Conservation (phyloP, 2,113 vertebrate genomes). For the Pedetes capensis region DNA sequence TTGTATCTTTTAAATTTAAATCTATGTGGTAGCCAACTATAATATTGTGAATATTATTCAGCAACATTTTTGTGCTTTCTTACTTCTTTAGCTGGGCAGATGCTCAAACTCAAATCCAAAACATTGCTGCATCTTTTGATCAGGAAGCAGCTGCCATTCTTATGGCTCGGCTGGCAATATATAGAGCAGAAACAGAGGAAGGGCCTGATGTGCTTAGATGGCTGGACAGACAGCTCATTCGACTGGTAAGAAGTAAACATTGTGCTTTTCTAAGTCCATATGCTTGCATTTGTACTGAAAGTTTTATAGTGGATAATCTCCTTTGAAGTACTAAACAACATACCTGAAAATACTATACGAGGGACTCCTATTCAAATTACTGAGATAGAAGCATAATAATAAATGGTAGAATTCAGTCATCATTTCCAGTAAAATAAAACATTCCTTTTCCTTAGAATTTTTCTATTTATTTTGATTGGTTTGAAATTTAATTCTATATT, state of each 20-base stretch:
- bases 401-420: not conserved
- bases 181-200: slow-evolving; percentile 95
- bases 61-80: slow-evolving; percentile 49
- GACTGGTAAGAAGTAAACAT: slow-evolving; percentile 86
- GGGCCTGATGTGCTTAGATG: slow-evolving; percentile 96
- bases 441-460: slow-evolving; percentile 10
- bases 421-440: not conserved
- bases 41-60: slow-evolving; percentile 15
- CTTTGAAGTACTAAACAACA: not conserved
- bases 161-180: slow-evolving; percentile 96
- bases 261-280: not conserved
- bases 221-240: slow-evolving; percentile 96
- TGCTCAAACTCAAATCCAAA: slow-evolving; percentile 96
- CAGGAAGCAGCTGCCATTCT: slow-evolving; percentile 97
- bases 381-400: not conserved
- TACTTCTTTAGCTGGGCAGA: slow-evolving; percentile 92
- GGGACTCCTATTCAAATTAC: not conserved
- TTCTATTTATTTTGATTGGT: slow-evolving; percentile 3
- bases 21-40: not conserved
- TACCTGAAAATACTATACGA: not conserved
- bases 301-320: not conserved
- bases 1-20: slow-evolving; percentile 32
- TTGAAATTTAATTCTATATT: not conserved
- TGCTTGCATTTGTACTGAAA: slow-evolving; percentile 33
- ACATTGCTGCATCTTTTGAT: slow-evolving; percentile 96